Percentiles rank a stretch among this genome's conserved stretches.
Evolutionary conservation across 2,888 invertebrate genomes (phyloP).

Genomic region (Byasa hedistus): DNA sequence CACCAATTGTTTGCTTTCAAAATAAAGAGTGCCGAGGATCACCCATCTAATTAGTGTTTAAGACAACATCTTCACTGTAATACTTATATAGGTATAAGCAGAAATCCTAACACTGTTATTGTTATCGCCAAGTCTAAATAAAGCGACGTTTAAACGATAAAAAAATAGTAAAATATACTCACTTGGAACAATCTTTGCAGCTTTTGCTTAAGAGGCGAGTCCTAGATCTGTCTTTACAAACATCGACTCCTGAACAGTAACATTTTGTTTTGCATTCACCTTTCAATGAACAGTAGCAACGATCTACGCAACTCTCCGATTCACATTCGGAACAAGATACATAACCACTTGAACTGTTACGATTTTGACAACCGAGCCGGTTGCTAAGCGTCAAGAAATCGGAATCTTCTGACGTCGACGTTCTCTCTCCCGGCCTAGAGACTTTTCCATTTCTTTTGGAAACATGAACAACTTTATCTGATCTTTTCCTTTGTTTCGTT

Average conservation of each 20-base stretch:
- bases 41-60: too few species aligned
- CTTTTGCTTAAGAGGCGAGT: constrained; percentile 56
- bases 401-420: constrained; percentile 82
- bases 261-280: constrained; percentile 80
- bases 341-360: constrained; percentile 85
- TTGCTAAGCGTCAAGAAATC: constrained; percentile 80
- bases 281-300: constrained; percentile 91
- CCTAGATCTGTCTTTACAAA: constrained; percentile 62
- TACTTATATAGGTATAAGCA: too few species aligned
- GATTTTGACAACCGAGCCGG: constrained; percentile 79
- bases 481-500: constrained; percentile 63
- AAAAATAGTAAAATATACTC: constrained; percentile 40
- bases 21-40: too few species aligned
- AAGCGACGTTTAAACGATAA: too few species aligned
- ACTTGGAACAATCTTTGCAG: constrained; percentile 75
- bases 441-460: constrained; percentile 68
- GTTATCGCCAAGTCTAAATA: too few species aligned
- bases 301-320: constrained; percentile 91
- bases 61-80: too few species aligned
- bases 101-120: too few species aligned
- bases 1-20: too few species aligned
- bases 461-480: constrained; percentile 64
- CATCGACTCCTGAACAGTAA: constrained; percentile 81
- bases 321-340: constrained; percentile 95
- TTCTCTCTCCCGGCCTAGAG: constrained; percentile 79